Percentiles rank a stretch among this genome's conserved stretches.
Conservation (phyloP, 2,113 vertebrate genomes). For the Paralichthys olivaceus region DNA sequence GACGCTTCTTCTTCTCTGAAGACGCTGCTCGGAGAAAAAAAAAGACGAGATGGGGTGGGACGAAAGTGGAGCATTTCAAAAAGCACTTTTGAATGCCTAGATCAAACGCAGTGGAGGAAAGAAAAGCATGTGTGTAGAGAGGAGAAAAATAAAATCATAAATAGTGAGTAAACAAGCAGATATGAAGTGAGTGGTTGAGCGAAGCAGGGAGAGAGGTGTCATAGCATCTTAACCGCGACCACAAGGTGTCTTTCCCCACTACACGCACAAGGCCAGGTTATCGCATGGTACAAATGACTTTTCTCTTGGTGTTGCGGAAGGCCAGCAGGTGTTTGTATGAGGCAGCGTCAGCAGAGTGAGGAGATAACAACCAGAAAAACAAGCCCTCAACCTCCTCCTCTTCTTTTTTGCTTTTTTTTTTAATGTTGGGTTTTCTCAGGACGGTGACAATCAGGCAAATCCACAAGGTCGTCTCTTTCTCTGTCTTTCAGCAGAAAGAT, state of each 20-base stretch:
- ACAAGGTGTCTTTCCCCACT: conserved; percentile 35
- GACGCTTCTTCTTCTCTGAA: conserved; percentile 69
- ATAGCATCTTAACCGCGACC: conserved; percentile 60
- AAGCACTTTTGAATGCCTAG: conserved; percentile 72
- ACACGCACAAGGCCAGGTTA: conserved; percentile 43
- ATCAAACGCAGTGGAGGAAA: conserved; percentile 70
- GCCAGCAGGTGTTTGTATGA: conserved; percentile 76
- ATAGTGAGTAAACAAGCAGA: conserved; percentile 68
- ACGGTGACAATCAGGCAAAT: conserved; percentile 17
- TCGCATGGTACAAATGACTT: conserved; percentile 52
- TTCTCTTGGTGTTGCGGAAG: conserved; percentile 53
- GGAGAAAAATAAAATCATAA: conserved; percentile 58
- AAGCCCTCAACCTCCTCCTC: conserved; percentile 52
- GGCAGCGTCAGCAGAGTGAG: conserved; percentile 71
- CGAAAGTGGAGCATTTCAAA: conserved; percentile 75
- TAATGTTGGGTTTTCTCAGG: conserved; percentile 32
- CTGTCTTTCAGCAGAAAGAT: neutral
- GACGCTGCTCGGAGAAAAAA: conserved; percentile 53
- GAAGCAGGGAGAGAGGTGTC: conserved; percentile 46
- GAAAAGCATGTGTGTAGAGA: conserved; percentile 34
- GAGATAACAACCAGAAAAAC: conserved; percentile 77
- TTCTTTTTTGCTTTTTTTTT: conserved; percentile 40
- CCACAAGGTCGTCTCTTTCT: conserved; percentile 15
- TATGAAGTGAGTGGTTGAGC: conserved; percentile 50
- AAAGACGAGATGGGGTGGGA: conserved; percentile 56